Evolutionary conservation across 2,888 invertebrate genomes (phyloP).

Genomic region (Plebejus melissa): DNA sequence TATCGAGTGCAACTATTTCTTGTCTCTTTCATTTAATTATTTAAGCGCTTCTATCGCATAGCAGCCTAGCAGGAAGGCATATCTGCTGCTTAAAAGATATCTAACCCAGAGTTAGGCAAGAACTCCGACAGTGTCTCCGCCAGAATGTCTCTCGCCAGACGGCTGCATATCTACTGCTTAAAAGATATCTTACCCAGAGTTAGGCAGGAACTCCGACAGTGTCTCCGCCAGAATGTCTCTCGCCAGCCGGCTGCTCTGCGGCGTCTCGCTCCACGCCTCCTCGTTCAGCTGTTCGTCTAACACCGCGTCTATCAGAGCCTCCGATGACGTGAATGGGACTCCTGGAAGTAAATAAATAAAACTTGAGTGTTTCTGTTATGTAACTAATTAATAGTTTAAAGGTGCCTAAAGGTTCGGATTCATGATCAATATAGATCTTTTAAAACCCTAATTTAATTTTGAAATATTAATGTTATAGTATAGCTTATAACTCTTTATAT

Average conservation of each 20-base stretch:
- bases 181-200: slow-evolving; percentile 38
- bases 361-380: too few relatives aligned
- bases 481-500: too few relatives aligned
- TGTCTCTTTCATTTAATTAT: too few relatives aligned
- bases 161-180: slow-evolving; percentile 48
- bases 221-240: slow-evolving; percentile 62
- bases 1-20: too few relatives aligned
- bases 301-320: slow-evolving; percentile 86
- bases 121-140: slow-evolving; percentile 57
- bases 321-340: slow-evolving; percentile 81
- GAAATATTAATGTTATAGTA: too few relatives aligned
- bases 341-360: slow-evolving; percentile 57
- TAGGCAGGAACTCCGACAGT: slow-evolving; percentile 52
- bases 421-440: too few relatives aligned
- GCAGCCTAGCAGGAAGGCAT: too few relatives aligned
- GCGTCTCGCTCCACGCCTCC: slow-evolving; percentile 68
- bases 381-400: too few relatives aligned
- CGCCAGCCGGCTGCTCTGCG: slow-evolving; percentile 55
- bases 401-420: too few relatives aligned
- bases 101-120: slow-evolving; percentile 50
- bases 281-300: slow-evolving; percentile 83
- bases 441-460: too few relatives aligned
- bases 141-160: slow-evolving; percentile 60
- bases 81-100: not conserved
- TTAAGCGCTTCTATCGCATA: too few relatives aligned